Percentiles rank a stretch among this genome's conserved stretches.
These are phyloP conservation scores for Leptopilina syphax DNA, from an alignment of 2,888 invertebrate genomes.

Conservation along the genomic window DNA sequence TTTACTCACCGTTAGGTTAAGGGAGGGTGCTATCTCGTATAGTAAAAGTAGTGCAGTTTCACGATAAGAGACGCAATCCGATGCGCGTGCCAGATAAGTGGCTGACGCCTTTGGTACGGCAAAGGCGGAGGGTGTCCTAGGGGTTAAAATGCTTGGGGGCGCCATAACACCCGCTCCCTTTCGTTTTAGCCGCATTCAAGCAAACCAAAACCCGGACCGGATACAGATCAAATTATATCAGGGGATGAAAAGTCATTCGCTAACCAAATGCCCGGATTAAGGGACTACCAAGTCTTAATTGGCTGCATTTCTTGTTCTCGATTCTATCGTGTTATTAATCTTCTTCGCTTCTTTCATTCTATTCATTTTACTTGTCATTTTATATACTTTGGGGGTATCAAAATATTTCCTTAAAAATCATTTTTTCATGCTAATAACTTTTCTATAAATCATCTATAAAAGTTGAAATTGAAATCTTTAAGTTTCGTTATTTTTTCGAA, in stretches of 20 bases:
- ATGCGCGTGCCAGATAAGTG: slow-evolving; percentile 77
- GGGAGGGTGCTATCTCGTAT: slow-evolving; percentile 56
- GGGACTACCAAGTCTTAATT: slow-evolving; percentile 66
- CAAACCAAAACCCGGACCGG: slow-evolving; percentile 59
- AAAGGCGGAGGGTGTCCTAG: slow-evolving; percentile 62
- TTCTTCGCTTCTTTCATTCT: slow-evolving; percentile 12
- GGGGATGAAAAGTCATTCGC: slow-evolving; percentile 74
- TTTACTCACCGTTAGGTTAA: slow-evolving; percentile 57
- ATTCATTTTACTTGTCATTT: slow-evolving; percentile 21
- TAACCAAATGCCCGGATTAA: slow-evolving; percentile 75
- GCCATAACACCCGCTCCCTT: slow-evolving; percentile 69
- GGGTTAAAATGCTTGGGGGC: slow-evolving; percentile 53
- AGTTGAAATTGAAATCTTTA: no score
- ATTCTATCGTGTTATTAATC: slow-evolving; percentile 29
- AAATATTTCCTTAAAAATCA: no score
- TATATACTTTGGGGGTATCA: no score
- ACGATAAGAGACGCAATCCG: slow-evolving; percentile 77
- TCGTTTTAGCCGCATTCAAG: slow-evolving; percentile 61
- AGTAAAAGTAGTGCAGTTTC: slow-evolving; percentile 75
- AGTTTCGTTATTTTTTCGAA: no score
- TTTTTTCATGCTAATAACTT: no score
- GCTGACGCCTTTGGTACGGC: slow-evolving; percentile 71
- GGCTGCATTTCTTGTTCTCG: slow-evolving; percentile 43
- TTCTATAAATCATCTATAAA: no score
- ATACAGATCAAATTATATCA: slow-evolving; percentile 71